These are phyloP conservation scores for Thereuonema tuberculata DNA, from an alignment of 1,140 invertebrate genomes.

Conservation along the genomic window DNA sequence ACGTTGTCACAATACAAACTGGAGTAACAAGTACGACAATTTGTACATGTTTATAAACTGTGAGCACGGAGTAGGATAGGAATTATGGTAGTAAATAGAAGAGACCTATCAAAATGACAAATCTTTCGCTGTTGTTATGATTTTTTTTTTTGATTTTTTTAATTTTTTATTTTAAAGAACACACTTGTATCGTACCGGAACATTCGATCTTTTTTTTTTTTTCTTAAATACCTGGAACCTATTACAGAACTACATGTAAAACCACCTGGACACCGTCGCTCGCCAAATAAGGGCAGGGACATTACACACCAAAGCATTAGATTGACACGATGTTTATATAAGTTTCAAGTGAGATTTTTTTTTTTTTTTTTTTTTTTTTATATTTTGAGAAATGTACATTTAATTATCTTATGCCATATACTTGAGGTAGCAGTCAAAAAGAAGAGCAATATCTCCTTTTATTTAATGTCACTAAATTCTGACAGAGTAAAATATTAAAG, in stretches of 20 bases:
- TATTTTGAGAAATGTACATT: background rate
- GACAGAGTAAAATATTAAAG: too few relatives aligned
- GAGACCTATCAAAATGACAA: background rate
- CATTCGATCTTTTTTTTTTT: background rate
- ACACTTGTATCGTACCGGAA: background rate
- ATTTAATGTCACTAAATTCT: background rate
- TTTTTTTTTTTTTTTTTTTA: background rate
- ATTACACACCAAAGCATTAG: background rate
- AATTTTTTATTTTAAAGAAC: background rate
- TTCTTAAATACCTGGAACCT: background rate
- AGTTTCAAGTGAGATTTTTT: background rate
- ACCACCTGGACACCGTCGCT: background rate
- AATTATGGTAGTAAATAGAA: conserved; percentile 3
- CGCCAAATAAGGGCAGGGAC: background rate
- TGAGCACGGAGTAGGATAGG: conserved; percentile 10
- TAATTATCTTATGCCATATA: background rate
- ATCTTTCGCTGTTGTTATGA: too few relatives aligned
- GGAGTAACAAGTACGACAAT: conserved; percentile 8
- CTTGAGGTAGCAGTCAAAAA: background rate
- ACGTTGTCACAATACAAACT: conserved; percentile 5
- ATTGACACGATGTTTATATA: too few relatives aligned
- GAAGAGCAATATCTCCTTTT: background rate
- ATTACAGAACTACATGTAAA: background rate
- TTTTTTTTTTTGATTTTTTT: background rate
- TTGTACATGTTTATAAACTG: conserved; percentile 8